A percentile compares a stretch with the other conserved stretches of the same genome.
Conservation (phyloP, 2,888 invertebrate species). For the Brenthis daphne region DNA sequence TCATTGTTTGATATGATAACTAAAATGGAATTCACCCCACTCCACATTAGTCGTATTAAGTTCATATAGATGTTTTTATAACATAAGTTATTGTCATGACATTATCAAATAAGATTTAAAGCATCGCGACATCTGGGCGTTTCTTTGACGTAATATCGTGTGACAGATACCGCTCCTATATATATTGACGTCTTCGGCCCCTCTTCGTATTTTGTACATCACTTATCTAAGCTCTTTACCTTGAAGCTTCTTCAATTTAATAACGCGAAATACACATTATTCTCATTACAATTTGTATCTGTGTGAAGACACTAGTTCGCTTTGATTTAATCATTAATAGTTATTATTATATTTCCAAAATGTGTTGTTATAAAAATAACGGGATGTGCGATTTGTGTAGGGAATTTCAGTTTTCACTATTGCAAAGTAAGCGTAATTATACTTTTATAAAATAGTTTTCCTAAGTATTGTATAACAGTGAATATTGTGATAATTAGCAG, state of each 20-base stretch:
- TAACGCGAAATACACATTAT: slow-evolving; percentile 56
- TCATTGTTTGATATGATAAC: too few species aligned
- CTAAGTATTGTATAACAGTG: background rate
- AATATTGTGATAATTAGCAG: background rate
- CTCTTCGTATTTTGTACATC: slow-evolving; percentile 73
- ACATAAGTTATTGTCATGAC: slow-evolving; percentile 62
- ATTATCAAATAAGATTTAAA: slow-evolving; percentile 72
- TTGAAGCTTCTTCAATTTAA: slow-evolving; percentile 71
- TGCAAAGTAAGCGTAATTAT: slow-evolving; percentile 67
- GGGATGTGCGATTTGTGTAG: slow-evolving; percentile 77
- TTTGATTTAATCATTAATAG: slow-evolving; percentile 19
- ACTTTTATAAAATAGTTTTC: slow-evolving; percentile 6
- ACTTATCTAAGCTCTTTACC: slow-evolving; percentile 79
- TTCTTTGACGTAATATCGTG: slow-evolving; percentile 79
- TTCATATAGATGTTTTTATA: slow-evolving; percentile 46
- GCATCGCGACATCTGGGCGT: slow-evolving; percentile 75
- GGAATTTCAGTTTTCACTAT: slow-evolving; percentile 69
- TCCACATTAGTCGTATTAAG: background rate
- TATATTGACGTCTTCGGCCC: slow-evolving; percentile 71
- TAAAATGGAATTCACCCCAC: background rate
- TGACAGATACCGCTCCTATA: slow-evolving; percentile 76
- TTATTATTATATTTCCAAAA: slow-evolving; percentile 49
- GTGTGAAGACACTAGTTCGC: slow-evolving; percentile 36
- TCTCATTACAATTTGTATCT: slow-evolving; percentile 44
- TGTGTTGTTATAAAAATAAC: slow-evolving; percentile 76